These are phyloP conservation scores for Cheilosia pagana DNA, from an alignment of 2,888 invertebrate genomes.

Conservation along the genomic window DNA sequence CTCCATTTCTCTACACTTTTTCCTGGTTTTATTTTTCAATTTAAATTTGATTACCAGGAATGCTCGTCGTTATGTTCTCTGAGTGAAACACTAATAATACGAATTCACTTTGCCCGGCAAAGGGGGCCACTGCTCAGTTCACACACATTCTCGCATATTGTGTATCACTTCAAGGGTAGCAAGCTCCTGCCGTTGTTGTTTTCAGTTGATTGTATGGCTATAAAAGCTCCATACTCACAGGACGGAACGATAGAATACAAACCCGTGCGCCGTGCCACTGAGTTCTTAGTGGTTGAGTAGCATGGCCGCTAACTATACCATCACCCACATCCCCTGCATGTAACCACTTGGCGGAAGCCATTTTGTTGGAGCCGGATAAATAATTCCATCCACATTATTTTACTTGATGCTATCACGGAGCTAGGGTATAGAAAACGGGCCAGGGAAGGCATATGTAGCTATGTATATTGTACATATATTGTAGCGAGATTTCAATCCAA, in stretches of 20 bases:
- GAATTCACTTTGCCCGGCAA: conserved; percentile 56
- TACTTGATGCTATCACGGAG: conserved; percentile 30
- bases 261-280: conserved; percentile 12
- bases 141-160: conserved; percentile 18
- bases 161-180: conserved; percentile 15
- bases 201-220: conserved; percentile 62
- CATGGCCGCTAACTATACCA: conserved; percentile 49
- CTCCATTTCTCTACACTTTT: conserved; percentile 28
- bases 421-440: conserved; percentile 10
- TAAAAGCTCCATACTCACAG: conserved; percentile 54
- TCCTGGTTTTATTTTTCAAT: conserved; percentile 63
- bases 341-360: conserved; percentile 52
- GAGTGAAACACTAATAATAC: conserved; percentile 67
- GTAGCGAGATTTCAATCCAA: conserved; percentile 33
- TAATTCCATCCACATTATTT: conserved; percentile 64
- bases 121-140: conserved; percentile 11
- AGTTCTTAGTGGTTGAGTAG: conserved; percentile 28
- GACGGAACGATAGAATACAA: conserved; percentile 34
- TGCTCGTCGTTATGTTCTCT: conserved; percentile 62
- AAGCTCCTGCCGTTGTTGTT: conserved; percentile 33
- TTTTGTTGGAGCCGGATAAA: conserved; percentile 61
- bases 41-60: conserved; percentile 66
- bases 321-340: conserved; percentile 15
- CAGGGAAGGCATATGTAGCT: conserved; percentile 3
- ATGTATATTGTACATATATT: conserved; percentile 5